Conservation (phyloP, 2,113 vertebrate species). For the Ploceus nigricollis region DNA sequence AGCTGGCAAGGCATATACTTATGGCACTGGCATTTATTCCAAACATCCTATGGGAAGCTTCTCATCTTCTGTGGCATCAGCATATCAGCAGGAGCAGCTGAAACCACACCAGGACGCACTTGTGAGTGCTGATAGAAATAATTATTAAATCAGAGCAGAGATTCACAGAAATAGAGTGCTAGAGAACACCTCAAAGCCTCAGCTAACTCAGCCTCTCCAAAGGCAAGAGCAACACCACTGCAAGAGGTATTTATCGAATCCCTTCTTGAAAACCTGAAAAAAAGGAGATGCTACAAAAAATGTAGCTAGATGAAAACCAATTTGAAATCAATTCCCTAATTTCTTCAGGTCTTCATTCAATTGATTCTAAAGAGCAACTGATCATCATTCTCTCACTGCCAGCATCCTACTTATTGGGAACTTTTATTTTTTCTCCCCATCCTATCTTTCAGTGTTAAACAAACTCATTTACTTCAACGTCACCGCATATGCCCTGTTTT, state of each 20-base stretch:
- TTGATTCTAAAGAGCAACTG: not conserved
- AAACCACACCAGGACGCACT: not conserved
- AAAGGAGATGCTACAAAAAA: not conserved
- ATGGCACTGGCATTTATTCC: not conserved
- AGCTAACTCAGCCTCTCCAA: not conserved
- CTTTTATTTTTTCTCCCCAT: not conserved
- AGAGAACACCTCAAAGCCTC: not conserved
- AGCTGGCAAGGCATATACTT: not conserved
- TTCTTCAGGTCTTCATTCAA: not conserved
- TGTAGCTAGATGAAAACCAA: not conserved
- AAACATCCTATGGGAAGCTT: not conserved
- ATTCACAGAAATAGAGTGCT: not conserved
- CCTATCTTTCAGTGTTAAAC: not conserved
- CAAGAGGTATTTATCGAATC: not conserved
- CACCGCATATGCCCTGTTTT: rapidly evolving
- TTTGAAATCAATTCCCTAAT: not conserved
- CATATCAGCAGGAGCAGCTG: not conserved
- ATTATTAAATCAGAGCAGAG: not conserved
- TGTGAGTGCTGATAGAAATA: not conserved
- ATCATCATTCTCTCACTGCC: not conserved
- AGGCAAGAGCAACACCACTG: not conserved
- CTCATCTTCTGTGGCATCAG: not conserved
- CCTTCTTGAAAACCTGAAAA: not conserved
- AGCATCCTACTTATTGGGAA: not conserved
- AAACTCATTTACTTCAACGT: not conserved